Evolutionary conservation across 2,113 vertebrate species (phyloP), one percentile per base, ranked within the genome.

Genomic region (Antechinus stuartii): DNA sequence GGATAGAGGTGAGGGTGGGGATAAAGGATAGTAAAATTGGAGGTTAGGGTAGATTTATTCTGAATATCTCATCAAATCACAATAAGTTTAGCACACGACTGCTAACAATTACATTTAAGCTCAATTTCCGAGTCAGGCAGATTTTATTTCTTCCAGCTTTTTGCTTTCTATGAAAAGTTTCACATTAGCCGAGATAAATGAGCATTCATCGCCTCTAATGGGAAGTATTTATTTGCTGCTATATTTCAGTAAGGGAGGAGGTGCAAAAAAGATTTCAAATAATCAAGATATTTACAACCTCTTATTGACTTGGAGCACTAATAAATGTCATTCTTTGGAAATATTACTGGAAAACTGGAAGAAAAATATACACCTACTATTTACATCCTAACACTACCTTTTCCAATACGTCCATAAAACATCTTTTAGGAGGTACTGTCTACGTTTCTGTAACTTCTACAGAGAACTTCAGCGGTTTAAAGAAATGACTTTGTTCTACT

Each of bases 381-480:
- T 35, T 42, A 6, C n/a, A 2, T 42, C 16, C n/a, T 6, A 84
- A 84, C 68, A 84, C 42, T 42, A 84, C 68, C 68, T 84, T 76
- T 52, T 90, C 91, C 93, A 53, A 50, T 89, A 92, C 92, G 91
- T 94, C 95, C 91, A 5, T 92, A 93, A 92, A 46, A 92, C 27
- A 61, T 92, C 95, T 89, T 42, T 53, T 46, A 91, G 92, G 84
- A 93, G 76, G 68, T 97, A 24, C 3, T 91, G 57, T 57, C 92
- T 35, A 95, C 55, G 92, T 93, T 92, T 46, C 22, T 54, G 9
- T 2, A 30, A n/a, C 91, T 55, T 90, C 61, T 1, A 35, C 92
- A 9, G 9, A 94, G 84, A 97, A 96, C 97, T 98, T 96, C 93
- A 57, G 95, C 84, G 0, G 27, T 89, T 26, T 35, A 96, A 91